These are phyloP conservation scores for Leucopsar rothschildi DNA, from an alignment of 2,113 vertebrate genomes.

Conservation along the genomic window DNA sequence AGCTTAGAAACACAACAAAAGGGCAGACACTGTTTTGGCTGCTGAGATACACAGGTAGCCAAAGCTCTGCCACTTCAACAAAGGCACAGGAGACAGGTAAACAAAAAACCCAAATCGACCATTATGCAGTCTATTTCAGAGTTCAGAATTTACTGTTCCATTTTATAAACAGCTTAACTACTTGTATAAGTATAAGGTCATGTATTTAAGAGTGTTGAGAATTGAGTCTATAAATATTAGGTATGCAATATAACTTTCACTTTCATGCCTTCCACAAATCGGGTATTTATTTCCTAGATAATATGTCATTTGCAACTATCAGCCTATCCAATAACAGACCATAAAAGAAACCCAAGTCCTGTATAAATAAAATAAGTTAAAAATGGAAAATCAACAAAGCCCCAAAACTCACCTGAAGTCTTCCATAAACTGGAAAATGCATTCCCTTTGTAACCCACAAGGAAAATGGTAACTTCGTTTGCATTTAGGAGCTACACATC, in stretches of 20 bases:
- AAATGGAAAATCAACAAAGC: not conserved
- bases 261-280: not conserved
- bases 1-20: not conserved
- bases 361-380: not conserved
- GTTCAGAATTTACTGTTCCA: not conserved
- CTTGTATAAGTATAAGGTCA: not conserved
- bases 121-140: not conserved
- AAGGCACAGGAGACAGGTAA: not conserved
- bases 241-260: not conserved
- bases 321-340: not conserved
- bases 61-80: not conserved
- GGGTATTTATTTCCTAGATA: not conserved
- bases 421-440: constrained; percentile 90
- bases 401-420: constrained; percentile 84
- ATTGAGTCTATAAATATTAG: not conserved
- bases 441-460: constrained; percentile 82
- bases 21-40: not conserved
- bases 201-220: not conserved
- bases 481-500: constrained; percentile 84
- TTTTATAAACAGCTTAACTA: not conserved
- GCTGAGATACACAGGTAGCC: not conserved
- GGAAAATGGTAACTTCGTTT: constrained; percentile 89
- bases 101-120: not conserved
- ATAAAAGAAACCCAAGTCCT: not conserved
- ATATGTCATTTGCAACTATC: not conserved